Conservation (phyloP, 1,140 invertebrate species). For the Batillaria attramentaria region DNA sequence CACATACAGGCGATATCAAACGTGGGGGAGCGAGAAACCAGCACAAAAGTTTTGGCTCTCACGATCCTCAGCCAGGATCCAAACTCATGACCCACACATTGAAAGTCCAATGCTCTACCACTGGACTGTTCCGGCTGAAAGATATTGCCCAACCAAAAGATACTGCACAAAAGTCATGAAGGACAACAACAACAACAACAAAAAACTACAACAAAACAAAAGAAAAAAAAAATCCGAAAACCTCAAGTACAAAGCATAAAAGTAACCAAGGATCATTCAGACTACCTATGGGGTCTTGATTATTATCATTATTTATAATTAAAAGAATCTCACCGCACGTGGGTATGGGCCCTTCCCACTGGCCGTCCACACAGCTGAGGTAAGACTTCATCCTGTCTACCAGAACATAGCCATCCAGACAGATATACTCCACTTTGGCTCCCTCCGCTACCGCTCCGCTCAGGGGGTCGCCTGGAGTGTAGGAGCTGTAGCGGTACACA, state of each 20-base stretch:
- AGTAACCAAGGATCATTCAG: too few species aligned
- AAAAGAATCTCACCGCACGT: slow-evolving; percentile 43
- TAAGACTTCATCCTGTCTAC: slow-evolving; percentile 27
- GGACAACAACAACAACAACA: not conserved
- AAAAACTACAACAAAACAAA: too few species aligned
- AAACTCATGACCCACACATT: too few species aligned
- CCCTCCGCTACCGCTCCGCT: slow-evolving; percentile 25
- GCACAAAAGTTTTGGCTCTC: too few species aligned
- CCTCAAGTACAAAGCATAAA: not conserved
- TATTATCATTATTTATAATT: not conserved
- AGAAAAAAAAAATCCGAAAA: not conserved
- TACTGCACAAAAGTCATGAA: too few species aligned
- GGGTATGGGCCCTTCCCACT: slow-evolving; percentile 49
- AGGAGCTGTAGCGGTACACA: slow-evolving; percentile 26
- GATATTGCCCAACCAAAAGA: too few species aligned
- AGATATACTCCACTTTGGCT: slow-evolving; percentile 34
- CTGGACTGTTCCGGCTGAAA: too few species aligned
- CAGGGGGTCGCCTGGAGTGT: not conserved
- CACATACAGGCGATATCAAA: too few species aligned
- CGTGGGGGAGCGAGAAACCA: too few species aligned
- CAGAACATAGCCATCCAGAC: slow-evolving; percentile 34
- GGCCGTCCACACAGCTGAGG: slow-evolving; percentile 43
- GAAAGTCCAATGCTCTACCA: too few species aligned
- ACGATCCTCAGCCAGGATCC: too few species aligned
- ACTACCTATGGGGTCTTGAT: too few species aligned